Evolutionary conservation across 2,888 invertebrate genomes (phyloP), one percentile per base, ranked within the genome.

Genomic region (Drosophila atroscutellata): DNA sequence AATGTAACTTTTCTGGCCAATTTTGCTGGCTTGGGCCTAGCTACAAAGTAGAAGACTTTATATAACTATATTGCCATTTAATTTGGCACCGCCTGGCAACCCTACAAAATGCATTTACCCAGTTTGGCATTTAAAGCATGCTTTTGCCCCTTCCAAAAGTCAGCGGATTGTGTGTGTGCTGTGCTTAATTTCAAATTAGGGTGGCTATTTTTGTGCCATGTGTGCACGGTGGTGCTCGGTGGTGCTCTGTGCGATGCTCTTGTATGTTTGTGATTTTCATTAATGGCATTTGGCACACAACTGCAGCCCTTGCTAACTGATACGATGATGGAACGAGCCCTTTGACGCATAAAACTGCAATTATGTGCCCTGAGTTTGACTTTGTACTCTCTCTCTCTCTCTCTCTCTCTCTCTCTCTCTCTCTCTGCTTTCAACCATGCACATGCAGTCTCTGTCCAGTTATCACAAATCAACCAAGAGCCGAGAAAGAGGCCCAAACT

Each of bases 151-250:
- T 37, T 7, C 39, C 32, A 5, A 20, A 11, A 11, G n/a, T 1
- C n/a, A 28, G 13, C 47, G n/a, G 4, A 39, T n/a, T 39, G n/a
- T 39, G n/a, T 39, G 37, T 15, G n/a, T 57, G 15, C 9, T 28
- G 59, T 32, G 60, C 65, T 86, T 89, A 84, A 80, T 84, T 75
- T 84, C 74, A 77, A 81, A 86, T 87, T 87, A 89, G 86, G 86
- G 86, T 87, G 79, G 85, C 80, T 62, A 72, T 77, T 86, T 71
- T 72, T 45, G 65, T 81, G 80, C 83, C 81, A 82, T 82, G 77
- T 83, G 87, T 71, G 63, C 24, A 34, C 32, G 28, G 51, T 72
- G 49, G 60, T 62, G 67, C 20, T 3, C 13, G 45, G 13, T 45
- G 20, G 7, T 56, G 61, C 24, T 39, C 37, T 26, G 51, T 69